Conservation (phyloP, 1,140 invertebrate genomes). For the Scaptomyza pallida region DNA sequence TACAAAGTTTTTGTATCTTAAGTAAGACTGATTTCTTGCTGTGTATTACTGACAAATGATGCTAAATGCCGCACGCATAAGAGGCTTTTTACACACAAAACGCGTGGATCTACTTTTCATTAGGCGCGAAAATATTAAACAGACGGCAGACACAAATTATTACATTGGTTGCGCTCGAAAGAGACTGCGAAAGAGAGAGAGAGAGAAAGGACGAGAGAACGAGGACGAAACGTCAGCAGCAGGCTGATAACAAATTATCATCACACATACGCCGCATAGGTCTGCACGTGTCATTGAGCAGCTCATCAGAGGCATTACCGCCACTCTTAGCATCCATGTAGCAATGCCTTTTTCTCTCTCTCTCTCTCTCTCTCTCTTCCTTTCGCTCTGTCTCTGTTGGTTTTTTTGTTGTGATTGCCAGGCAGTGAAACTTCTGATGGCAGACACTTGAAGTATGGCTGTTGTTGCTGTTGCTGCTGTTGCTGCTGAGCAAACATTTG, state of each 20-base stretch:
- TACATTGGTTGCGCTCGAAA: constrained; percentile 36
- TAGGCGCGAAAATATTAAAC: constrained; percentile 80
- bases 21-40: no score
- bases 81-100: no score
- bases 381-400: no score
- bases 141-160: constrained; percentile 71
- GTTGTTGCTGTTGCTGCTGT: not conserved
- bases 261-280: constrained; percentile 67
- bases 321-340: constrained; percentile 15
- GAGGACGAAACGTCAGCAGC: constrained; percentile 36
- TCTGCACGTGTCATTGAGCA: constrained; percentile 63
- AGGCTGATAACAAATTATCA: constrained; percentile 75
- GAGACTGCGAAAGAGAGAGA: not conserved
- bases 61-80: constrained; percentile 30
- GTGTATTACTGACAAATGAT: constrained; percentile 31
- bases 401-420: constrained; percentile 77
- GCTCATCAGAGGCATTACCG: constrained; percentile 60
- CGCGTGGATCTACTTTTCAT: constrained; percentile 75
- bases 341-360: not conserved
- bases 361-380: not conserved
- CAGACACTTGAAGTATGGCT: constrained; percentile 1
- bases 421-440: constrained; percentile 20
- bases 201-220: constrained; percentile 27
- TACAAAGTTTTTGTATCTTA: no score
- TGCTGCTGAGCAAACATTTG: constrained; percentile 57